Base-by-base conservation (phyloP, 2,888 invertebrate genomes). In the Cephalotes varians region DNA sequence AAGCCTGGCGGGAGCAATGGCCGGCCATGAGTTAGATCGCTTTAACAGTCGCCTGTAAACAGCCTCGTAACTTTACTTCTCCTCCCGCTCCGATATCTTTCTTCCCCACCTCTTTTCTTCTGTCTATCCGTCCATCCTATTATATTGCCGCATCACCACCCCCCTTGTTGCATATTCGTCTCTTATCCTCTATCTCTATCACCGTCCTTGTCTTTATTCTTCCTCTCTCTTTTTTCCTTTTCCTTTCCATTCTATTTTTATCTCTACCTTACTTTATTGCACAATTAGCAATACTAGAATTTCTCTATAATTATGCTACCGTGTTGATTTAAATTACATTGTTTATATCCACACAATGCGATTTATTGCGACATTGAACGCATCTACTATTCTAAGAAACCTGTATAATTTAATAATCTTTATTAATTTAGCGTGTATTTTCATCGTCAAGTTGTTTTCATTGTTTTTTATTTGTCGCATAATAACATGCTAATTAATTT, bases 21-120 rank as follows among this genome's bases (percentile, higher is more conserved):
- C 92, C 92, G 93, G 90, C 93, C 93, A 93, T 93, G 93, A 93
- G 93, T 93, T 93, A 93, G 92, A 93, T 93, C 91, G 91, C 89
- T 92, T 91, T 88, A 91, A 92, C 91, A 90, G 91, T 91, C 90
- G 91, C 86, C 90, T 91, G 93, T 93, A 93, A 93, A 93, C 92
- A 93, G 92, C 92, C 92, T 93, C 92, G 92, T 93, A 93, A 93
- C 92, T 93, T 91, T 88, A 79, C 89, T 87, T 83, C 77, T 83
- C 81, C 79, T 81, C 74, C 82, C 64, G 60, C 72, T 58, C 28
- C 58, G 44, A 74, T 74, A 74, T 74, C 31, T 74, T 34, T 44
- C 81, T 77, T 81, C 76, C 83, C 85, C 60, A 77, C 80, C 84
- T 73, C 84, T 86, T 86, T 86, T 71, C 81, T 7, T 10, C 18